A percentile compares a stretch with the other conserved stretches of the same genome.
phyloP scores from a whole-genome alignment of 2,797 vertebrate genomes.

The Anguilla megastoma region DNA sequence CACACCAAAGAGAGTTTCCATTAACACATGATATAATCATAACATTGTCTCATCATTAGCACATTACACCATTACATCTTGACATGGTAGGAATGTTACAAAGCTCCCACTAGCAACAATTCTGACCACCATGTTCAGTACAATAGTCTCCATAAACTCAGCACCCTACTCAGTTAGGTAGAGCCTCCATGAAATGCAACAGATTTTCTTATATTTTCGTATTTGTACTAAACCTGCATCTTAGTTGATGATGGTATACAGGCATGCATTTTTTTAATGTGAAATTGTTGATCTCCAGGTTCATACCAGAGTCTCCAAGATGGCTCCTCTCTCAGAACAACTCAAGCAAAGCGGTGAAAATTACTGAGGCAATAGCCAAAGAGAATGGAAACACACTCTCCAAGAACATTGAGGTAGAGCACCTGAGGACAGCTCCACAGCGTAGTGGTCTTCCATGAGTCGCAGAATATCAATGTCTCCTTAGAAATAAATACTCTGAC shows the following conservation, averaged over 20 bases:
- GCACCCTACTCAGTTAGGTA: background rate
- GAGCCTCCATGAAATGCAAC: background rate
- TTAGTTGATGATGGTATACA: background rate
- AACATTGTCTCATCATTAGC: background rate
- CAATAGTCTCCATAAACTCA: background rate
- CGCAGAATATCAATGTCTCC: background rate
- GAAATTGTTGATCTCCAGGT: slow-evolving; percentile 67
- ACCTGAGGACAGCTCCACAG: background rate
- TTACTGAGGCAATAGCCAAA: slow-evolving; percentile 82
- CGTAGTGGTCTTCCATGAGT: background rate
- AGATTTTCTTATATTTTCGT: background rate
- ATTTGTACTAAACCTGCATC: background rate
- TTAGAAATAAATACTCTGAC: background rate
- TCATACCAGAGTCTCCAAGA: slow-evolving; percentile 90
- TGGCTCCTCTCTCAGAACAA: slow-evolving; percentile 92
- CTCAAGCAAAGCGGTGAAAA: slow-evolving; percentile 76
- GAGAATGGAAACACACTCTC: slow-evolving; percentile 80
- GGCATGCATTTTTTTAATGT: background rate
- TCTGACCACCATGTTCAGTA: background rate
- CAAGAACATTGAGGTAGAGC: slow-evolving; percentile 71
- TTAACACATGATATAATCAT: background rate
- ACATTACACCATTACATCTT: background rate
- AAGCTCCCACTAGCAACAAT: background rate
- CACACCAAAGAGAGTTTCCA: too few species aligned
- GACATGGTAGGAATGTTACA: background rate